Base-by-base conservation (phyloP, 2,797 vertebrate genomes). In the Silurus aristotelis region DNA sequence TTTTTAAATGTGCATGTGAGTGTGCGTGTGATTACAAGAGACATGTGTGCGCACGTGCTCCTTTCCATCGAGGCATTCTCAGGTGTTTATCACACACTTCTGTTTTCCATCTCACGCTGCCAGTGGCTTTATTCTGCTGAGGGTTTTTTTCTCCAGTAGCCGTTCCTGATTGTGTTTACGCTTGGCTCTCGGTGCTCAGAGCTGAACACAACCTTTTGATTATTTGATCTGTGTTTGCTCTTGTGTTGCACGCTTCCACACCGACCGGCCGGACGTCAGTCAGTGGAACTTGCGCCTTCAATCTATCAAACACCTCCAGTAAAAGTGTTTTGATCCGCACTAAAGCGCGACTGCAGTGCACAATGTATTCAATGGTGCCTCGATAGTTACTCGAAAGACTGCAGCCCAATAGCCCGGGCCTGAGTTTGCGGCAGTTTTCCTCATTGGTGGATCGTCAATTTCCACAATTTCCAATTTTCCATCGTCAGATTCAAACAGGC, bases 61-160 rank as follows among this genome's bases (percentile, higher is more conserved):
- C 38, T 61, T 84, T 82, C 77, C 83, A 82, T 72, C 56, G 63
- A 84, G 72, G 55, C 78, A 64, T 82, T 87, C 78, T 87, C 83
- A 87, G 86, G 83, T 84, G 86, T 82, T 84, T 87, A 85, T 79
- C 61, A 83, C 31, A 43, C 80, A 84, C 87, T 82, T 73, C 68
- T 84, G 75, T 88, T 90, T 91, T 88, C 84, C n/a, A 89, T 89
- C 73, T 91, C 43, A 22, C 31, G 27, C 77, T 82, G 84, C 82
- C 86, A 87, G 77, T 60, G 64, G 64, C n/a, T 87, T 86, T 89
- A 88, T 89, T 89, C 85, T 83, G 61, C 85, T 43, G 83, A 75
- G 84, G 86, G 17, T 4, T 67, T 86, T 86, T 87, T 85, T 63
- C 80, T 78, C 48, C 63, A 31, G 80, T 72, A 85, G 72, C 71